These are phyloP conservation scores for Graphium colonna DNA, from an alignment of 2,888 invertebrate species.

Conservation along the genomic window DNA sequence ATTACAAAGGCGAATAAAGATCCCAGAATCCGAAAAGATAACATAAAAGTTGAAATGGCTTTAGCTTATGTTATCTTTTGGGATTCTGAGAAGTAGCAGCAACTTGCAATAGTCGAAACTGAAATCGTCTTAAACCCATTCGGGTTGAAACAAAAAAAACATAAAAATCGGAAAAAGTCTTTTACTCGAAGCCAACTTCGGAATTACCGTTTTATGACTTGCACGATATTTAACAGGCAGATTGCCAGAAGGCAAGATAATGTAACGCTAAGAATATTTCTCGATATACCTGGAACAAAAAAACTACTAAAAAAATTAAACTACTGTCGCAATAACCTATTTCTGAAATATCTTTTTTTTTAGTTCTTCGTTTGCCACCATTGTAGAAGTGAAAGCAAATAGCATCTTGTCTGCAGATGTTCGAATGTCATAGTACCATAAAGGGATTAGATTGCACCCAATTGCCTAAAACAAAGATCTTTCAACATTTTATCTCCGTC, in stretches of 20 bases:
- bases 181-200: background rate
- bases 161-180: background rate
- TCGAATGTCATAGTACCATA: too few relatives aligned
- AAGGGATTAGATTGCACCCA: background rate
- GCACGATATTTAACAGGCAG: background rate
- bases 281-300: background rate
- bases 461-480: too few relatives aligned
- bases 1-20: constrained; percentile 8
- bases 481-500: too few relatives aligned
- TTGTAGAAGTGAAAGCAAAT: too few relatives aligned
- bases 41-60: background rate
- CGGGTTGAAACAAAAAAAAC: background rate
- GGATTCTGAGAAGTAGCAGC: constrained; percentile 8
- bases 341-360: background rate
- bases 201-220: constrained; percentile 4
- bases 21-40: background rate
- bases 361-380: too few relatives aligned
- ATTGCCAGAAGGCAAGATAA: background rate
- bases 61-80: background rate
- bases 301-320: background rate
- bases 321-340: background rate
- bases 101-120: background rate
- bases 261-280: background rate
- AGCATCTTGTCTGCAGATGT: too few relatives aligned
- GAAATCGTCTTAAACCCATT: constrained; percentile 2